Conservation (phyloP, 64 coral and sea anemone species). For the Orbicella faveolata region DNA sequence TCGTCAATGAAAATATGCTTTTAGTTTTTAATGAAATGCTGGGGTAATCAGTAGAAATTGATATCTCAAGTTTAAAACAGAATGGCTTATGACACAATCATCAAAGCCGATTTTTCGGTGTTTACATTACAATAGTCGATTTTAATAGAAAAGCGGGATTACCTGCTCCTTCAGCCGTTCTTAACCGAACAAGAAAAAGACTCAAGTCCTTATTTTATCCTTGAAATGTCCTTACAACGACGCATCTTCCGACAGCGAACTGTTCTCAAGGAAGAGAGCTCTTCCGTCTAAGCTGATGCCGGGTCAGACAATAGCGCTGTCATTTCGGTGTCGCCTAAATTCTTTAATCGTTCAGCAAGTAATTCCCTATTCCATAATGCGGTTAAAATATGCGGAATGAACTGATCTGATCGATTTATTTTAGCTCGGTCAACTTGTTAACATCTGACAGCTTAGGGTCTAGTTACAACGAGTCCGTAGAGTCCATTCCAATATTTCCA, state of each 20-base stretch:
- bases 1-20: background rate
- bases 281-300: background rate
- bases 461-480: background rate
- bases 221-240: background rate
- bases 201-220: background rate
- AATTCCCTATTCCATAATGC: background rate
- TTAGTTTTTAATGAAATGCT: background rate
- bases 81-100: background rate
- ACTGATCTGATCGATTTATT: background rate
- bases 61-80: background rate
- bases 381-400: background rate
- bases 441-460: background rate
- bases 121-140: slow-evolving; percentile 3
- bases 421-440: background rate
- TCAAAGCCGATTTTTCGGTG: slow-evolving; percentile 10
- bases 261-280: no score
- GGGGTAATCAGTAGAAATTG: background rate
- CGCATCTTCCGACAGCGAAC: background rate
- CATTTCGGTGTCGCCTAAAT: background rate
- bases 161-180: background rate
- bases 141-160: background rate
- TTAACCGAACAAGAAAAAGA: no score
- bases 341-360: slow-evolving; percentile 3
- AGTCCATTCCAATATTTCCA: slow-evolving; percentile 18
- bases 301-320: background rate